A percentile compares a stretch with the other conserved stretches of the same genome.
These are phyloP conservation scores for Indri indri DNA, from an alignment of 2,113 vertebrate genomes.

Conservation along the genomic window DNA sequence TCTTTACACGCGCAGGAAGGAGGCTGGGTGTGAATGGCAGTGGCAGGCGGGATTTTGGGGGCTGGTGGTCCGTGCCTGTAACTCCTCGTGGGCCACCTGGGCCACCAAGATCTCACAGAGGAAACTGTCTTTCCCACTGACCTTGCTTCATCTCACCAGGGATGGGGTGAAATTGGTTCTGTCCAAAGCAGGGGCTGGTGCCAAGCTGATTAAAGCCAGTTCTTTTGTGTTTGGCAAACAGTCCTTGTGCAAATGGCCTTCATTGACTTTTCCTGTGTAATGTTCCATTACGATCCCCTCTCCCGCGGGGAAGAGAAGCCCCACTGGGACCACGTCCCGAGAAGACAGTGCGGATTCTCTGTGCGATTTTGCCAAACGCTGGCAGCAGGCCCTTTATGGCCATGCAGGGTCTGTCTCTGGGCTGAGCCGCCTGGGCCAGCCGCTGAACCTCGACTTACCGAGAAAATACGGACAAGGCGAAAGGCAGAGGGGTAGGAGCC, in stretches of 20 bases:
- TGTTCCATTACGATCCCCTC: not conserved
- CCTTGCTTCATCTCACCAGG: not conserved
- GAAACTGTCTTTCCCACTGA: not conserved
- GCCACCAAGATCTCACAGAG: not conserved
- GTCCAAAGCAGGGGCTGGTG: not conserved
- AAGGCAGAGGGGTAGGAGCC: not conserved
- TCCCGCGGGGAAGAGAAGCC: not conserved
- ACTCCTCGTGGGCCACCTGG: not conserved
- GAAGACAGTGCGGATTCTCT: not conserved
- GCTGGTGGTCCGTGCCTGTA: fast-evolving
- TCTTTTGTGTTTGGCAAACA: not conserved
- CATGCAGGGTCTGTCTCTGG: fast-evolving
- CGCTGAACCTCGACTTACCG: not conserved
- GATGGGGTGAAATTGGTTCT: not conserved
- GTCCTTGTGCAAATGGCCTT: not conserved
- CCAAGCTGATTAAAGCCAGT: not conserved
- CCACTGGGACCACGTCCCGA: not conserved
- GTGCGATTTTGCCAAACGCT: fast-evolving
- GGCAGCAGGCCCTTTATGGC: not conserved
- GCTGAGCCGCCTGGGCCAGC: fast-evolving
- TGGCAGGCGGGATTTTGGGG: fast-evolving
- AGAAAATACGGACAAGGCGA: no score
- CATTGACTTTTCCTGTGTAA: not conserved
- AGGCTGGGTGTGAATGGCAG: no score
- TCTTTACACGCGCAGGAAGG: fast-evolving